A percentile compares a stretch with the other conserved stretches of the same genome.
Conservation (phyloP, 1,140 invertebrate genomes). For the Grapholita molesta region DNA sequence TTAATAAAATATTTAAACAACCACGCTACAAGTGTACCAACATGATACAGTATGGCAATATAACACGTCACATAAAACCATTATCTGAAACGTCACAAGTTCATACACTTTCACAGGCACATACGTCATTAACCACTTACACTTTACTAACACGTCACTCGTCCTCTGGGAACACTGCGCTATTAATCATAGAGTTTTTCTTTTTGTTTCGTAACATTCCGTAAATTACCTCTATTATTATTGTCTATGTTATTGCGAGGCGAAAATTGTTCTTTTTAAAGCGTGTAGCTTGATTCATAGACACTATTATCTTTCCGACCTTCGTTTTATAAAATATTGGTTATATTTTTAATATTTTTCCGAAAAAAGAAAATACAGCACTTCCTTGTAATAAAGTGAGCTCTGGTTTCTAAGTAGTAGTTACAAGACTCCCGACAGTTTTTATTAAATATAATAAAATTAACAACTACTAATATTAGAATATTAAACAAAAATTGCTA, state of each 20-base stretch:
- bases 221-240: conserved; percentile 14
- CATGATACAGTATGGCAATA: not conserved
- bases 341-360: too few species aligned
- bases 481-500: too few species aligned
- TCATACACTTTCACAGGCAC: not conserved
- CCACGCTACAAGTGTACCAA: not conserved
- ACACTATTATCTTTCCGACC: too few species aligned
- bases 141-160: not conserved
- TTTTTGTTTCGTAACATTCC: conserved; percentile 5
- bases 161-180: not conserved
- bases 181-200: conserved; percentile 3
- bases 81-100: not conserved
- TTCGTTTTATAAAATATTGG: too few species aligned
- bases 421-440: too few species aligned
- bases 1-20: too few species aligned
- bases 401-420: too few species aligned
- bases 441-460: too few species aligned
- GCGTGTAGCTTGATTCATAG: too few species aligned
- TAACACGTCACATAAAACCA: not conserved
- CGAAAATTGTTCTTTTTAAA: not conserved
- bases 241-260: not conserved
- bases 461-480: too few species aligned
- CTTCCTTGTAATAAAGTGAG: too few species aligned
- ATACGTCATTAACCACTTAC: not conserved
- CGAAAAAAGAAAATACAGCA: too few species aligned